These are phyloP conservation scores for Argopecten irradians DNA, from an alignment of 1,140 invertebrate genomes.

Conservation along the genomic window DNA sequence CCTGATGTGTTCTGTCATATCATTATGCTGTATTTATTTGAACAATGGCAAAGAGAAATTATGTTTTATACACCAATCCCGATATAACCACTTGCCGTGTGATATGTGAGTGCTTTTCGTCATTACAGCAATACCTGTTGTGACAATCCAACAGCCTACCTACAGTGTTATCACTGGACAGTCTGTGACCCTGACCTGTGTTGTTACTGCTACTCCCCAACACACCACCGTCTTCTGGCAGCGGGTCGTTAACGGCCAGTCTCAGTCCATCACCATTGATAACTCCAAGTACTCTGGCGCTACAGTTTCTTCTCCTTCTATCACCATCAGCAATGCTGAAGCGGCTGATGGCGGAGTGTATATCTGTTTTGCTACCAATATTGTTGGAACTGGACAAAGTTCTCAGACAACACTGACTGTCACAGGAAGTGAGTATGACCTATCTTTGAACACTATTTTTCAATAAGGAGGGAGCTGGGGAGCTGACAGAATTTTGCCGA, in stretches of 20 bases:
- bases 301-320: conserved; percentile 28
- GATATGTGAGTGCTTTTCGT: background rate
- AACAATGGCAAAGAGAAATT: too few relatives aligned
- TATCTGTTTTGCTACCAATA: conserved; percentile 27
- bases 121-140: conserved; percentile 29
- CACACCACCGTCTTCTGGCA: conserved; percentile 33
- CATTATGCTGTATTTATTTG: too few relatives aligned
- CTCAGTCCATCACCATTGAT: background rate
- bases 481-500: too few relatives aligned
- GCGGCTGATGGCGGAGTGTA: conserved; percentile 26
- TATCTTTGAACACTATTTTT: too few relatives aligned
- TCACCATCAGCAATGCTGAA: conserved; percentile 20
- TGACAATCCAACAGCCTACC: background rate
- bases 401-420: conserved; percentile 31
- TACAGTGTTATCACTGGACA: conserved; percentile 33
- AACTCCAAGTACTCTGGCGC: conserved; percentile 21
- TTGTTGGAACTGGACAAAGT: background rate
- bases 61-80: too few relatives aligned
- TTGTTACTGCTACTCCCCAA: background rate
- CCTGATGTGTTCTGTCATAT: too few relatives aligned
- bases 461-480: too few relatives aligned
- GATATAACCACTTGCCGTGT: too few relatives aligned
- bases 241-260: background rate
- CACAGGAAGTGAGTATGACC: conserved; percentile 45
- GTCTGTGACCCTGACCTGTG: conserved; percentile 25